Evolutionary conservation across 2,113 vertebrate genomes (phyloP), one percentile per base, ranked within the genome.

Genomic region (Boulengeromyrus knoepffleri): DNA sequence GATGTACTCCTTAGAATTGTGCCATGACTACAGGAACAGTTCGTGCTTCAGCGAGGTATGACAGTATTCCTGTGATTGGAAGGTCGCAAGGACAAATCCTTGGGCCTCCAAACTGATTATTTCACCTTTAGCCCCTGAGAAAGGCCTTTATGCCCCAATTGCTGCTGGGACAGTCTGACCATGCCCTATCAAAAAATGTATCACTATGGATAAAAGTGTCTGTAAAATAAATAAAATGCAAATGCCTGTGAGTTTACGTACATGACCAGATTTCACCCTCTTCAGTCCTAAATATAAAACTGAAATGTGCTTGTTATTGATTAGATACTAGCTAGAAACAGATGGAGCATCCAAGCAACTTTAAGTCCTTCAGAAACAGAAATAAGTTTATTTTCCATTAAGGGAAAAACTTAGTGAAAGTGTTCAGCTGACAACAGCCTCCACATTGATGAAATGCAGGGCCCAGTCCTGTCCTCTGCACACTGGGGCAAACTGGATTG

Each of bases 151-250:
- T 66, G 8, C 9, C n/a, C 24, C n/a, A 27, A 3, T 66, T 12
- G n/a, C 62, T 70, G n/a, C 62, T 27, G n/a, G n/a, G 62, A 70
- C n/a, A 31, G 10, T 70, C 58, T 74, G 45, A 47, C 85, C 13
- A 27, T 92, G 92, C 91, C 91, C 88, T 91, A 91, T 85, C 85
- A 88, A 17, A 66, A 56, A 88, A 47, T 91, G 15, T 31, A 49
- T 89, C 45, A 77, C 62, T 74, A 58, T 89, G 49, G 1, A 46
- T 83, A 49, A 36, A 47, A 90, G 91, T 49, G 15, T 89, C 24
- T 49, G 88, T 39, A 10, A 66, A 66, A 12, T n/a, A 31, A 70
- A 13, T 12, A 31, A 70, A 70, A 70, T 13, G 10, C n/a, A 70
- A 31, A 45, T 89, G 66, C 31, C 21, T 36, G 46, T 42, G 39